These are phyloP conservation scores for Ceramica pisi DNA, from an alignment of 2,888 invertebrate genomes.

Conservation along the genomic window DNA sequence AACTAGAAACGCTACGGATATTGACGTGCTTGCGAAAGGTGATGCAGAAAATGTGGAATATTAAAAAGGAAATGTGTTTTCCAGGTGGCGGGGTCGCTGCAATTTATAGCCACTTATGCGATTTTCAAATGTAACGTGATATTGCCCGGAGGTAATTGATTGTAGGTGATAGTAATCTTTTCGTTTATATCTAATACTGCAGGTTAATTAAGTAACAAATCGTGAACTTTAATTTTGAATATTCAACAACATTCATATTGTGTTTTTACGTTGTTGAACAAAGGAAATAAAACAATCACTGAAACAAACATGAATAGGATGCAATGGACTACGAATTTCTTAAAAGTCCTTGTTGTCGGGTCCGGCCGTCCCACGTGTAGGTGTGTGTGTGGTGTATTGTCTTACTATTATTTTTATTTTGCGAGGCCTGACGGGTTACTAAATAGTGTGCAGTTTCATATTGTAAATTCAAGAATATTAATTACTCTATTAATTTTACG, in stretches of 20 bases:
- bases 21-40: constrained; percentile 37
- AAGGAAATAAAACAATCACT: too few species aligned
- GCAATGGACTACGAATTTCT: too few species aligned
- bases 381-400: too few species aligned
- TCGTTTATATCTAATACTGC: neutral
- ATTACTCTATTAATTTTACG: neutral
- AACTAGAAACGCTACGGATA: constrained; percentile 46
- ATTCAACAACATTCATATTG: neutral
- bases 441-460: neutral
- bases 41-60: constrained; percentile 36
- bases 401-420: too few species aligned
- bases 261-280: too few species aligned
- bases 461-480: neutral
- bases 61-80: constrained; percentile 44
- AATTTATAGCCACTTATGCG: constrained; percentile 48
- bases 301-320: too few species aligned
- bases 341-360: too few species aligned
- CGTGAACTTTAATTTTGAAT: neutral
- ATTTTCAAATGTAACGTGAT: constrained; percentile 27
- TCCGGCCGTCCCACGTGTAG: too few species aligned
- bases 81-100: constrained; percentile 19
- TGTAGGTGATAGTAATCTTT: neutral
- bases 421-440: too few species aligned
- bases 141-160: constrained; percentile 24
- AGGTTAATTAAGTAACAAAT: neutral